Base-by-base conservation (phyloP, 1,140 invertebrate species). In the Maconellicoccus hirsutus region DNA sequence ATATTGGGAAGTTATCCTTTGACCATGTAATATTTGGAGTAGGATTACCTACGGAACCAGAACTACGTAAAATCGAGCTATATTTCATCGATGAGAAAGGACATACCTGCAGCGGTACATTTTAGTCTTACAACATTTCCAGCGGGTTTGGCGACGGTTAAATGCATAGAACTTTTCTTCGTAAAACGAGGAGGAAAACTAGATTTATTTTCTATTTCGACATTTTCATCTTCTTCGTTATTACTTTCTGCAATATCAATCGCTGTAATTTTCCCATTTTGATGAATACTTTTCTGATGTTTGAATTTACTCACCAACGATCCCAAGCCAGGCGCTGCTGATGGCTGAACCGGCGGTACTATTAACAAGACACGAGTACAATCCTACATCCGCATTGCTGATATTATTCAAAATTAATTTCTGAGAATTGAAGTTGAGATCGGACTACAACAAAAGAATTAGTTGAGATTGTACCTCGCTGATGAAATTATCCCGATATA, bases 281-380 rank as follows among this genome's bases (percentile, higher is more conserved):
- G 10, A 10, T 27, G 6, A 52, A n/a, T n/a, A n/a, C n/a, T n/a
- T n/a, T 59, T 72, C 23, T 26, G 39, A 3, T 21, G 10, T 21
- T 72, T 29, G 22, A 14, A 39, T 38, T 19, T 14, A 19, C 14
- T 69, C 39, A 29, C 42, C 70, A 2, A 91, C 81, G 16, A 98
- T 92, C 39, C 84, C 84, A 1, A 98, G 81, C 79, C 91, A 96
- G 14, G 91, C 92, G 76, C 86, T 91, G 59, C 86, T 85, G 59
- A 86, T 85, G 27, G 72, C 73, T 0, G 86, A 85, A 38, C 83
- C 82, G 0, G 94, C 94, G 8, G 94, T 81, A 29, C 83, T 84
- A 2, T 86, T 83, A 0, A 90, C 92, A 3, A 94, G 82, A 78
- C 94, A 98, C 0, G 90, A 89, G 77, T 97, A 98, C 90, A 90